A percentile compares a stretch with the other conserved stretches of the same genome.
Conservation (phyloP, 2,113 vertebrate genomes). For the Microcebus murinus region DNA sequence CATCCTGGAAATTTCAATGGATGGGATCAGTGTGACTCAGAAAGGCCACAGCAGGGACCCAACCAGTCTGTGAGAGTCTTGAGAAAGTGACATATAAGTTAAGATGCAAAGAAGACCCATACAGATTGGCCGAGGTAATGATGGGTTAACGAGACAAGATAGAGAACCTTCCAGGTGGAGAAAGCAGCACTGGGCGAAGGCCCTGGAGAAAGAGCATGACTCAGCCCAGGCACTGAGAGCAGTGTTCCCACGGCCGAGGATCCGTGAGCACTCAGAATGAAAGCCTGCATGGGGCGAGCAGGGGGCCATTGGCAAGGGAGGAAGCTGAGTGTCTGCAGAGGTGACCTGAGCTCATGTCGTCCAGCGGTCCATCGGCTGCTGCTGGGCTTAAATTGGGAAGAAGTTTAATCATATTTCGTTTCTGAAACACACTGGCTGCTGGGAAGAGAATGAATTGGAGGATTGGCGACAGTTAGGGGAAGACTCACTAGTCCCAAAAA, state of each 20-base stretch:
- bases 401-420: not conserved
- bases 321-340: not conserved
- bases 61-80: not conserved
- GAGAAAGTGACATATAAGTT: not conserved
- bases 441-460: not conserved
- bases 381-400: not conserved
- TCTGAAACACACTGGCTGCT: not conserved
- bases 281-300: no score
- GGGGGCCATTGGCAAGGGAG: not conserved
- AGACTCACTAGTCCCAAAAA: not conserved
- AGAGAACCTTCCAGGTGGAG: not conserved
- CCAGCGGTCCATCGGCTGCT: not conserved
- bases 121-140: not conserved
- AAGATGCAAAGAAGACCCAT: not conserved
- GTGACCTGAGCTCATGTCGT: not conserved
- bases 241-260: rapidly evolving
- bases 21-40: not conserved
- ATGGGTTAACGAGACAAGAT: not conserved
- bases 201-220: not conserved
- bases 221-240: not conserved
- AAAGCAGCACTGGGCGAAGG: not conserved
- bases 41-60: not conserved
- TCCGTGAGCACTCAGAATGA: not conserved
- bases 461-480: not conserved
- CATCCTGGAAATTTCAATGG: not conserved